phyloP scores from a whole-genome alignment of 2,888 invertebrate species.

The Sarcophaga subvicina region DNA sequence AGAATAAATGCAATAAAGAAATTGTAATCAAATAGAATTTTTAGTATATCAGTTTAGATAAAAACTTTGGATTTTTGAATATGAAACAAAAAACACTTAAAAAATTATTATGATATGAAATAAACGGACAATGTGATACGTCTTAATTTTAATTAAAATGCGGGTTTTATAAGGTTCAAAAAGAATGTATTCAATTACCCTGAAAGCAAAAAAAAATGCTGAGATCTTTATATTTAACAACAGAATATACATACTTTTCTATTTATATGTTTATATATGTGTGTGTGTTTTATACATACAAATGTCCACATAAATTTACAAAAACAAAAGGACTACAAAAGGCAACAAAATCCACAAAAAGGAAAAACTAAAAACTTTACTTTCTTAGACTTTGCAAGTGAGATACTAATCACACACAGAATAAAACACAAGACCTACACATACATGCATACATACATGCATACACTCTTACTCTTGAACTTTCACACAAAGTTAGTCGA shows the following conservation, averaged over 20 bases:
- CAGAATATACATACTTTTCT: no score
- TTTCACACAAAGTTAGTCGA: constrained; percentile 3
- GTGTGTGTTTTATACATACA: neutral
- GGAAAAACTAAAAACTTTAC: neutral
- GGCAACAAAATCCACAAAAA: neutral
- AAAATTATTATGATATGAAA: no score
- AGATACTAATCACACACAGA: neutral
- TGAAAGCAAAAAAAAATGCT: constrained; percentile 4
- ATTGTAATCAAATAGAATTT: no score
- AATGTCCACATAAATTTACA: constrained; percentile 34
- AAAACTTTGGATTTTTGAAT: no score
- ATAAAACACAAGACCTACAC: neutral
- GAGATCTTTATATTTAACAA: constrained; percentile 17
- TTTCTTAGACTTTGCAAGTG: constrained; percentile 38
- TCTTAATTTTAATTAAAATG: constrained; percentile 48
- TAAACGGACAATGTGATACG: constrained; percentile 12
- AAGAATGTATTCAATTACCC: constrained; percentile 24
- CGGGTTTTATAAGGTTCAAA: constrained; percentile 28
- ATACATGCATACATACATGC: neutral
- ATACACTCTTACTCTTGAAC: neutral
- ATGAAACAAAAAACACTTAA: no score
- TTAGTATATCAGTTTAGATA: no score
- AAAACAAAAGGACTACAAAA: constrained; percentile 2
- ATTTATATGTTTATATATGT: neutral
- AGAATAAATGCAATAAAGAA: no score